These are phyloP conservation scores for Esperia sulphurella DNA, from an alignment of 2,888 invertebrate genomes.

Conservation along the genomic window DNA sequence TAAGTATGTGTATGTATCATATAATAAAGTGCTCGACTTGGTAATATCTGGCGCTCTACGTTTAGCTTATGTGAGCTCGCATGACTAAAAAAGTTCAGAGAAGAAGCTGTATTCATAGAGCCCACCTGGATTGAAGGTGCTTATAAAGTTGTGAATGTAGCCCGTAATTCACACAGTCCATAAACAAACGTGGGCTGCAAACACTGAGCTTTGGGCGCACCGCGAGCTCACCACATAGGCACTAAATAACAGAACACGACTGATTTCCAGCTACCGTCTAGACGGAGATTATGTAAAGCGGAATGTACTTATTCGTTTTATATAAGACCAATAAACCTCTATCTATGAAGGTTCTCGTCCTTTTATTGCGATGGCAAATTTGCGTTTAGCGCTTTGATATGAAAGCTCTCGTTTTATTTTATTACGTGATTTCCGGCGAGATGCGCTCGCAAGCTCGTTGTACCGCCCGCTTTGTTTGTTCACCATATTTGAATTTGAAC, in stretches of 20 bases:
- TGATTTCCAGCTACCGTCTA: slow-evolving; percentile 65
- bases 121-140: slow-evolving; percentile 40
- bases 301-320: slow-evolving; percentile 60
- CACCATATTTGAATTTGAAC: slow-evolving; percentile 28
- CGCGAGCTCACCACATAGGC: slow-evolving; percentile 14
- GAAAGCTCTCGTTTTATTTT: slow-evolving; percentile 52
- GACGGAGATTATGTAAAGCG: slow-evolving; percentile 73
- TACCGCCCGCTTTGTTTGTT: slow-evolving; percentile 35
- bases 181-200: slow-evolving; percentile 50
- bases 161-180: slow-evolving; percentile 47
- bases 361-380: slow-evolving; percentile 57
- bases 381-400: slow-evolving; percentile 50
- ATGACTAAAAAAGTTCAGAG: slow-evolving; percentile 30
- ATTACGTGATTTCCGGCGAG: slow-evolving; percentile 42
- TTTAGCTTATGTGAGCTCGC: slow-evolving; percentile 17
- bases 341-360: slow-evolving; percentile 27
- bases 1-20: neutral
- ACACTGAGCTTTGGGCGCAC: slow-evolving; percentile 30
- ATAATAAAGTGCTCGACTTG: neutral
- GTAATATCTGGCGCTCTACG: slow-evolving; percentile 1
- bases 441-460: slow-evolving; percentile 40
- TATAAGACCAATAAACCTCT: slow-evolving; percentile 17
- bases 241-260: slow-evolving; percentile 47
- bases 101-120: slow-evolving; percentile 25
- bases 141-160: slow-evolving; percentile 47